Evolutionary conservation across 92 coral and sea anemone species (phyloP), one percentile per base, ranked within the genome.

Genomic region (Epizoanthus illoricatus): DNA sequence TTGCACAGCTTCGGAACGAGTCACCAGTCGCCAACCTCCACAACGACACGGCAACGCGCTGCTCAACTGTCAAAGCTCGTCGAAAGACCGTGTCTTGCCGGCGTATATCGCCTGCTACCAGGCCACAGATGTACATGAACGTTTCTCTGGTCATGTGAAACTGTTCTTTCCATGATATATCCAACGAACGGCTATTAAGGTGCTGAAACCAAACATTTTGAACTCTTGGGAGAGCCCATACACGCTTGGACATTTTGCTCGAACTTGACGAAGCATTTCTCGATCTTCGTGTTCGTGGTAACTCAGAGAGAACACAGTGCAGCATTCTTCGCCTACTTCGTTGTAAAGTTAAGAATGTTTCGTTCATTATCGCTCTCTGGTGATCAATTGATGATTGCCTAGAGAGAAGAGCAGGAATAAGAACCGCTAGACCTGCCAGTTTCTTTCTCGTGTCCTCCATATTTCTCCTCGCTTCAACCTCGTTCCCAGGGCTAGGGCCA

Each of bases 151-250:
- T 13, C 20, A 68, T 43, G 21, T 68, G 73, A n/a, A 68, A 68
- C 52, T 68, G 73, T 68, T 68, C 73, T 68, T 24, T 68, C 73
- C 73, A 68, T 1, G 73, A 68, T 68, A 68, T 68, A 33, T 68
- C 73, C 21, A 68, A 68, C 49, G 73, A 68, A 1, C 73, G 73
- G 73, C 52, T 68, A 43, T 68, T 68, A 3, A 68, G 47, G 49
- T 68, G 73, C n/a, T 68, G 73, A 39, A 68, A 68, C 73, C 73
- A 68, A 41, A 39, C 73, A 68, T 68, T 68, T 19, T 68, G 73
- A 39, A 43, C 73, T 39, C 73, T 23, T 39, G 73, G 73, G 4
- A 68, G 73, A 4, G 73, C 47, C 49, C 73, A 68, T 4, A 39
- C 73, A 17, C 73, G 73, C 73, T 68, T 68, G 12, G 73, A 39